Evolutionary conservation across 2,113 vertebrate genomes (phyloP), one percentile per base, ranked within the genome.

Genomic region (Pseudorasbora parva): DNA sequence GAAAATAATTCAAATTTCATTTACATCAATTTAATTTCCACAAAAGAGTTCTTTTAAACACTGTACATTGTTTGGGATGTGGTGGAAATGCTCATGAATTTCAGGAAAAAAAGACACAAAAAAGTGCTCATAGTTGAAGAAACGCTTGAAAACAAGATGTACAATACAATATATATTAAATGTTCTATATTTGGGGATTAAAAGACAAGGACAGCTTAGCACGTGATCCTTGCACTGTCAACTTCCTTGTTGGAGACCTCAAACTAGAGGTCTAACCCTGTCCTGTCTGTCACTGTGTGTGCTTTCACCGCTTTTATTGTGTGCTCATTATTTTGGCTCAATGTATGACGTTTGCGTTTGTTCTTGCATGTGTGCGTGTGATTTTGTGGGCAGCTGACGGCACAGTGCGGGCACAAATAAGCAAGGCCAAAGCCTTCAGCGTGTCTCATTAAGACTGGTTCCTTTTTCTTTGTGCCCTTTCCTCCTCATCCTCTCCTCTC

Each of bases 381-480:
- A 59, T 84, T 83, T 77, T 5, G 73, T 47, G 71, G 82, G 69
- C 17, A 33, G 23, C 59, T 66, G 60, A 64, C 11, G 54, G 64
- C 81, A 66, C 60, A 73, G 60, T 78, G 56, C 41, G 71, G 77
- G 54, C 66, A 33, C 54, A 76, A 59, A 43, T 45, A 54, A 77
- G 64, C 78, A 59, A 77, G 71, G 49, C 81, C 30, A 69, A 71
- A 78, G 73, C 75, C 64, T 82, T 56, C 56, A 25, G 71, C n/a
- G 64, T 75, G 30, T 80, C 43, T 60, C 84, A 87, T 83, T 88
- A 82, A 89, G 87, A 85, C 75, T 51, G 45, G 83, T 85, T 88
- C 85, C 81, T 88, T 84, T 88, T 82, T 84, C 68, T 84, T 83
- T 85, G 23, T 86, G 73, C 82, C 81, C 62, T 85, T 83, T 84